These are phyloP conservation scores for Acanthiza pusilla DNA, from an alignment of 2,797 vertebrate genomes.

Conservation along the genomic window DNA sequence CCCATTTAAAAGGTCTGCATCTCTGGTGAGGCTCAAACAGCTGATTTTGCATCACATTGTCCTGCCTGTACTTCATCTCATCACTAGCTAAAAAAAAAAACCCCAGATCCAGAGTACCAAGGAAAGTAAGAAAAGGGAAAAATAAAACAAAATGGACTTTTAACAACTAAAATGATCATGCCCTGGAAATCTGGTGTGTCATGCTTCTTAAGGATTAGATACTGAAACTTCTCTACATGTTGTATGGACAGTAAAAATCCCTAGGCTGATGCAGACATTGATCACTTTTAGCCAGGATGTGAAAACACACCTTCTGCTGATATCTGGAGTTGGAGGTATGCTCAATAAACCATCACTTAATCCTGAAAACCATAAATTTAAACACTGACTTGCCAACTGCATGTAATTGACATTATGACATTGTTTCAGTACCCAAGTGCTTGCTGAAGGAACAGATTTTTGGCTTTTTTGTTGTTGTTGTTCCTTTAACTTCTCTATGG, in stretches of 20 bases:
- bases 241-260: not conserved
- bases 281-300: not conserved
- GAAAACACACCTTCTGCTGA: not conserved
- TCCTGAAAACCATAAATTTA: not conserved
- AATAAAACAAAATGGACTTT: not conserved
- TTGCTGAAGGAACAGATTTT: not conserved
- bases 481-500: not conserved
- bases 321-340: not conserved
- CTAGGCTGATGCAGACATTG: rapidly evolving
- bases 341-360: not conserved
- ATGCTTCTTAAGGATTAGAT: not conserved
- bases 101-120: not conserved
- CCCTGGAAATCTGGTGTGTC: not conserved
- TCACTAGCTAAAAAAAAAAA: not conserved
- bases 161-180: not conserved
- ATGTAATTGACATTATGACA: not conserved
- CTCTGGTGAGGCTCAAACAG: not conserved
- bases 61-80: not conserved
- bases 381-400: not conserved
- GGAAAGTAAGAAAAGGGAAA: not conserved
- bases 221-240: not conserved
- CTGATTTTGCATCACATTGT: not conserved
- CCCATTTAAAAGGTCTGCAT: not conserved
- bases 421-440: not conserved
- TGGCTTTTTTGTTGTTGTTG: not conserved